A percentile compares a stretch with the other conserved stretches of the same genome.
phyloP scores from a whole-genome alignment of 2,888 invertebrate species.

The Dynastes hyllus region DNA sequence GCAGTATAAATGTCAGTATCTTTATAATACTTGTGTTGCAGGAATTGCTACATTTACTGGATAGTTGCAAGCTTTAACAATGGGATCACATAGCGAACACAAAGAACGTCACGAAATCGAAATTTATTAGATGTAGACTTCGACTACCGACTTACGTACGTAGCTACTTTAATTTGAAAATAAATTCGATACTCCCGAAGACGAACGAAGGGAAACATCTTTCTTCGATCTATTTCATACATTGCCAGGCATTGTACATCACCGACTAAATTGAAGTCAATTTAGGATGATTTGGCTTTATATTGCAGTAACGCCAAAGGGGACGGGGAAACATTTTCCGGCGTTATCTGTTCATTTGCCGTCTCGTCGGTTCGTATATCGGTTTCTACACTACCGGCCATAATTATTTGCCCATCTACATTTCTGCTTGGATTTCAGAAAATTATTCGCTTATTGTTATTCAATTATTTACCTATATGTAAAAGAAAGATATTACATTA shows the following conservation, averaged over 20 bases:
- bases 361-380: conserved; percentile 20
- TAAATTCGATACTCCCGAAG: conserved; percentile 34
- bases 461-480: too few species aligned
- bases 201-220: conserved; percentile 39
- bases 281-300: conserved; percentile 49
- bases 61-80: neutral
- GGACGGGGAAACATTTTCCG: conserved; percentile 46
- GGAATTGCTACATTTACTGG: neutral
- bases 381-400: neutral
- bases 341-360: conserved; percentile 49
- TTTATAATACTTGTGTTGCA: neutral
- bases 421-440: neutral
- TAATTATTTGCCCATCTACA: too few species aligned
- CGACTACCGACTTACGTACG: conserved; percentile 26
- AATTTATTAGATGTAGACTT: conserved; percentile 30
- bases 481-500: too few species aligned
- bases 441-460: too few species aligned
- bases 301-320: conserved; percentile 43
- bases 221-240: conserved; percentile 37
- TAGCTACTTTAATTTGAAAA: conserved; percentile 42
- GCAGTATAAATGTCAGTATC: too few species aligned
- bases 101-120: conserved; percentile 16
- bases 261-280: conserved; percentile 50
- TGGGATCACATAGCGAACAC: neutral
- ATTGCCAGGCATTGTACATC: conserved; percentile 46